Evolutionary conservation across 1,140 invertebrate genomes (phyloP).

Genomic region (Anadara kagoshimensis): DNA sequence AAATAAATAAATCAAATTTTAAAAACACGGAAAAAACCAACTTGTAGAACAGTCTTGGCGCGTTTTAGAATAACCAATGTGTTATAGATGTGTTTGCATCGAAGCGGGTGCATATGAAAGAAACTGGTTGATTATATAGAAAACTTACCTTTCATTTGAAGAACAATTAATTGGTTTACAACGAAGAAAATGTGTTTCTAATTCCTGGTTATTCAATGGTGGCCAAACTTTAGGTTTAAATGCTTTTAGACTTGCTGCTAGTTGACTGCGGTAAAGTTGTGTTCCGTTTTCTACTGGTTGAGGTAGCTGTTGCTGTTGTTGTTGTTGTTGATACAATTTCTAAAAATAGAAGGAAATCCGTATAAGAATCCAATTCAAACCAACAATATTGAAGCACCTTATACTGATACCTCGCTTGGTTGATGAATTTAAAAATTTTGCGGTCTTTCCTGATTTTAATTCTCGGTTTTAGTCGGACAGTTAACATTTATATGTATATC

Average conservation of each 20-base stretch:
- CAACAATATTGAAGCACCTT: too few species aligned
- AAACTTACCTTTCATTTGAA: slow-evolving; percentile 28
- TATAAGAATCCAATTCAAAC: background rate
- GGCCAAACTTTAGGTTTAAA: slow-evolving; percentile 54
- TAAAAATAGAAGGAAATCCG: too few species aligned
- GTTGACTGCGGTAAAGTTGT: slow-evolving; percentile 44
- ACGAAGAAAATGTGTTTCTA: slow-evolving; percentile 35
- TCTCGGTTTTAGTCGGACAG: too few species aligned
- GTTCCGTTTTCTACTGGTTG: slow-evolving; percentile 33
- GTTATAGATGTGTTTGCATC: too few species aligned
- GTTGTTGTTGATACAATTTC: slow-evolving; percentile 51
- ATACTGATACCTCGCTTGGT: too few species aligned
- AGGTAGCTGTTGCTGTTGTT: slow-evolving; percentile 25
- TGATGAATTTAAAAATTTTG: too few species aligned
- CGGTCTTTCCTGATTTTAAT: too few species aligned
- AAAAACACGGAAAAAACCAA: too few species aligned
- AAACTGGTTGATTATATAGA: background rate
- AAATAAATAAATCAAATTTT: too few species aligned
- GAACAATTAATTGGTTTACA: slow-evolving; percentile 52
- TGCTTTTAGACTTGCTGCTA: slow-evolving; percentile 55
- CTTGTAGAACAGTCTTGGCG: too few species aligned
- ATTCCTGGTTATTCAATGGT: slow-evolving; percentile 45
- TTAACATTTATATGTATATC: too few species aligned
- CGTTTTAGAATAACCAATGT: too few species aligned
- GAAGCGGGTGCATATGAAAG: background rate